Evolutionary conservation across 2,797 vertebrate species (phyloP), one percentile per base, ranked within the genome.

Genomic region (Halcyon badia): DNA sequence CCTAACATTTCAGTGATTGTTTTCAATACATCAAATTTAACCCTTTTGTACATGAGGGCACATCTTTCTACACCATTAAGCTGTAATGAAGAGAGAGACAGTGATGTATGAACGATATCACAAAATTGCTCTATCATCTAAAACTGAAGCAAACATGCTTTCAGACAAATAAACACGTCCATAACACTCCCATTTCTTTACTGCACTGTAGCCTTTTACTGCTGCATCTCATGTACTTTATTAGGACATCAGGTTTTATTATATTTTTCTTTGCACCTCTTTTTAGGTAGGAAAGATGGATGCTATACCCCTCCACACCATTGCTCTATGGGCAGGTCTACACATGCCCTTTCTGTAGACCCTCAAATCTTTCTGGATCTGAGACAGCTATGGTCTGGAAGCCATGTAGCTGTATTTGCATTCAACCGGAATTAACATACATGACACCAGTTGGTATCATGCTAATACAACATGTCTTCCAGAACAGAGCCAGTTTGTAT

Each of bases 21-120:
- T 87, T 89, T 77, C 58, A 57, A 33, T 44, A 79, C 21, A 70
- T 70, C 52, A 64, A 25, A 56, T 79, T 79, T 87, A 94, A 82
- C 42, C 44, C 61, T 83, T 95, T 80, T 51, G 56, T 70, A 82
- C 44, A 42, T 26, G 26, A 64, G 56, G n/a, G 22, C 20, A 79
- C 28, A 57, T 28, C 37, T 79, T 90, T 88, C 84, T 85, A 81
- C n/a, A 61, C 75, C 62, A 56, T 81, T 86, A 81, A 88, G 19
- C 56, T 81, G 54, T 83, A 88, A 86, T 69, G 58, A 91, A 76
- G 75, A 87, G 49, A 79, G 16, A 71, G 60, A 65, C 52, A n/a
- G 39, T 72, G 22, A 62, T 48, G 9, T 54, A 86, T 79, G 57
- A 78, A 73, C n/a, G 16, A 10, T 14, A 66, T 44, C n/a, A 66